Conservation (phyloP, 2,888 invertebrate species). For the Metallyticus violacea region DNA sequence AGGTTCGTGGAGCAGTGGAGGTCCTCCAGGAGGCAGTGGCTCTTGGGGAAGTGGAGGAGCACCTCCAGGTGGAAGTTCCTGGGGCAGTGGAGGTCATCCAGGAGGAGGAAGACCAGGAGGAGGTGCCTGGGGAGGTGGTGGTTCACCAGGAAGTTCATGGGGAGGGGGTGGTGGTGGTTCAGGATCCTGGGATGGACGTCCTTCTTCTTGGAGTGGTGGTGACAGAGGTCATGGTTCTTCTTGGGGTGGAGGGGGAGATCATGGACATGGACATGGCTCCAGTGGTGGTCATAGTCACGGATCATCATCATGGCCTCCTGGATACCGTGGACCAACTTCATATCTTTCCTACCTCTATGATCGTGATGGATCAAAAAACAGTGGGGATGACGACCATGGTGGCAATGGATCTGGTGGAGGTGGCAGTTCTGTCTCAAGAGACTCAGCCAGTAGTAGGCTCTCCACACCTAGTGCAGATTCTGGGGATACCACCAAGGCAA, state of each 20-base stretch:
- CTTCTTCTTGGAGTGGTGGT: too few relatives aligned
- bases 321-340: constrained; percentile 24
- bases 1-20: background rate
- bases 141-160: background rate
- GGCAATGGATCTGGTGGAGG: background rate
- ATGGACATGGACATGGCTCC: background rate
- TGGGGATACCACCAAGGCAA: background rate
- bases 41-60: background rate
- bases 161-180: background rate
- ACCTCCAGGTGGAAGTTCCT: background rate
- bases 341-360: constrained; percentile 31
- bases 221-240: background rate
- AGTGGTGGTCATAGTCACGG: background rate
- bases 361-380: constrained; percentile 2
- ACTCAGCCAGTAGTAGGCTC: background rate
- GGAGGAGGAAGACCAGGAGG: background rate
- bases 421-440: background rate
- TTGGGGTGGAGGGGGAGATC: background rate
- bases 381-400: background rate
- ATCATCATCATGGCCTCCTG: background rate
- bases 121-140: background rate
- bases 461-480: background rate
- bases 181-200: background rate
- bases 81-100: background rate
- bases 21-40: background rate